These are phyloP conservation scores for Spodoptera picta DNA, from an alignment of 2,888 invertebrate genomes.

Conservation along the genomic window DNA sequence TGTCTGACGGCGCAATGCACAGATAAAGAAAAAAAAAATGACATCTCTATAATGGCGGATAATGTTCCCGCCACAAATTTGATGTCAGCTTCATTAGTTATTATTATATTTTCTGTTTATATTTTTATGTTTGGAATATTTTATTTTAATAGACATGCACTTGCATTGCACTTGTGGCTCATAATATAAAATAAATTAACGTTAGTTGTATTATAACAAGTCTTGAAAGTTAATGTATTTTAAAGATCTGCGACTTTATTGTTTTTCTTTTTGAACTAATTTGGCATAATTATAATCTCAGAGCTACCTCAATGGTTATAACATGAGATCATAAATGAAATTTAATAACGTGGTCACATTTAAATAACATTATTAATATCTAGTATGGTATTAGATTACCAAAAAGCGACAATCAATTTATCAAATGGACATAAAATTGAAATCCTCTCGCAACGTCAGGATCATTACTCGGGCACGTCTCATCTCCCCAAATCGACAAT, in stretches of 20 bases:
- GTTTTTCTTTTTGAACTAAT: too few relatives aligned
- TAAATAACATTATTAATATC: background rate
- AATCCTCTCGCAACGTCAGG: constrained; percentile 69
- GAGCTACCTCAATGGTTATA: too few relatives aligned
- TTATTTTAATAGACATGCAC: background rate
- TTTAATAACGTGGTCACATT: too few relatives aligned
- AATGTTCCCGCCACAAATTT: constrained; percentile 42
- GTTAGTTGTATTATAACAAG: too few relatives aligned
- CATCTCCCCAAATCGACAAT: constrained; percentile 82
- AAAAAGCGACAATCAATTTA: constrained; percentile 20
- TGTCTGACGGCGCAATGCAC: constrained; percentile 38
- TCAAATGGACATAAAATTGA: constrained; percentile 42
- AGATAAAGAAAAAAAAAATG: constrained; percentile 69
- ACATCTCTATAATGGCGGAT: constrained; percentile 73
- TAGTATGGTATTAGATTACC: background rate
- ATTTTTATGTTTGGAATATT: background rate
- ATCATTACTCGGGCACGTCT: constrained; percentile 80
- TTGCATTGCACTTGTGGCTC: too few relatives aligned
- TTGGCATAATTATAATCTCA: too few relatives aligned
- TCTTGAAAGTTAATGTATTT: too few relatives aligned
- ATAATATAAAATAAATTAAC: too few relatives aligned
- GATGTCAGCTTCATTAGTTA: constrained; percentile 45
- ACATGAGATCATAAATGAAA: too few relatives aligned
- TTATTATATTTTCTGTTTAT: constrained; percentile 34
- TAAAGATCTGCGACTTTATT: too few relatives aligned